A percentile compares a stretch with the other conserved stretches of the same genome.
Evolutionary conservation across 1,140 invertebrate genomes (phyloP).

Genomic region (Cotesia chilonis): DNA sequence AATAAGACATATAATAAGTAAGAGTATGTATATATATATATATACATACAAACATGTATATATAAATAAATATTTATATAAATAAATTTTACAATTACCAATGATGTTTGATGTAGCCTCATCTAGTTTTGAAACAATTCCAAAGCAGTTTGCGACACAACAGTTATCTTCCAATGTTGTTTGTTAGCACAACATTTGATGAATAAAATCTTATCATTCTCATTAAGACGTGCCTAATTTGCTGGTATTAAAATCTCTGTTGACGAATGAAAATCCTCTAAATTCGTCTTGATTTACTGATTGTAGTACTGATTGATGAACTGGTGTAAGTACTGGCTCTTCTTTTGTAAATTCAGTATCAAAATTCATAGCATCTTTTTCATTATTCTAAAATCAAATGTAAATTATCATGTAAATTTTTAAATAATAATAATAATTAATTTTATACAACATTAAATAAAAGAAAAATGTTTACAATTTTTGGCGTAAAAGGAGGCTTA

Average conservation of each 20-base stretch:
- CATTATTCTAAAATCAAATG: slow-evolving; percentile 80
- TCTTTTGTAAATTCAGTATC: slow-evolving; percentile 99
- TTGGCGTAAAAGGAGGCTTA: slow-evolving; percentile 97
- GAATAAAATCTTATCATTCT: slow-evolving; percentile 30
- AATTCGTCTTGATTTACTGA: slow-evolving; percentile 99
- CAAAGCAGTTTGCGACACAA: slow-evolving; percentile 14
- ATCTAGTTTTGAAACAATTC: slow-evolving; percentile 23
- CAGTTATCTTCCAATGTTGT: slow-evolving; percentile 10
- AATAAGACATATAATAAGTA: not conserved
- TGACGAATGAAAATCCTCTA: slow-evolving; percentile 95
- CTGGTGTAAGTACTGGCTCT: slow-evolving; percentile 94
- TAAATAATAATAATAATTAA: slow-evolving; percentile 2
- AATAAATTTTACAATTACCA: slow-evolving; percentile 12
- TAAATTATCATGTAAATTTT: not conserved
- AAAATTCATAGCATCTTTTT: slow-evolving; percentile 98
- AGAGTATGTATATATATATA: not conserved
- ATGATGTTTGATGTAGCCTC: not conserved
- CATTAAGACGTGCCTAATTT: slow-evolving; percentile 66
- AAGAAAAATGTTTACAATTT: slow-evolving; percentile 82
- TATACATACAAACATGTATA: not conserved
- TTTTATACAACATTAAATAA: slow-evolving; percentile 19
- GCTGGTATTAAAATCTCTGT: slow-evolving; percentile 87
- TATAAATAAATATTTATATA: not conserved
- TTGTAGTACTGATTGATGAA: slow-evolving; percentile 87
- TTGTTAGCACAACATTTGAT: slow-evolving; percentile 28